Conservation (phyloP, 2,888 invertebrate genomes). For the Nasonia oneida region DNA sequence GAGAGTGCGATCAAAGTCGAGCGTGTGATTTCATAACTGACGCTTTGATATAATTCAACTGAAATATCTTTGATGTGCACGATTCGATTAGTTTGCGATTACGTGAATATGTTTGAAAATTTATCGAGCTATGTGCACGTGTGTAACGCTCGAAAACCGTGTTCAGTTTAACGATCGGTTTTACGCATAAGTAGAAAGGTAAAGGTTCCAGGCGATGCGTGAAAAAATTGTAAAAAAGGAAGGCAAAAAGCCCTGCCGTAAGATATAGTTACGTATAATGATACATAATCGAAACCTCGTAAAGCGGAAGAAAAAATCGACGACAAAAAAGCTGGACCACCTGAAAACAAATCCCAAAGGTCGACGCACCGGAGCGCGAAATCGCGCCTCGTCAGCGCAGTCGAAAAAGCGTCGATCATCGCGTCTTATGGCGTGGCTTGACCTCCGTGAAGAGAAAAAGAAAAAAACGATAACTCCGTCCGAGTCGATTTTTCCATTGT, state of each 20-base stretch:
- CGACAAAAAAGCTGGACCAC: neutral
- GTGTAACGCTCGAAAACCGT: neutral
- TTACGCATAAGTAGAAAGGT: neutral
- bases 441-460: constrained; percentile 10
- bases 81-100: neutral
- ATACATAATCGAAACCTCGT: constrained; percentile 12
- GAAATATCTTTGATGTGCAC: neutral
- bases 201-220: neutral
- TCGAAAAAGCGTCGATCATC: constrained; percentile 42
- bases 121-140: neutral
- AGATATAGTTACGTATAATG: neutral
- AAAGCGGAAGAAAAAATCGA: neutral
- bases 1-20: neutral
- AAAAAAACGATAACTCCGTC: constrained; percentile 27
- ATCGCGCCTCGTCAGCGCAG: constrained; percentile 12
- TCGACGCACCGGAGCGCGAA: constrained; percentile 36
- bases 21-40: too few relatives aligned
- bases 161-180: neutral
- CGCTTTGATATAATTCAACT: neutral
- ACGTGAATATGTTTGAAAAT: neutral
- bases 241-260: neutral
- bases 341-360: constrained; percentile 31
- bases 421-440: neutral
- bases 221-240: neutral
- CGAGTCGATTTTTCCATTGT: constrained; percentile 50